Conservation (phyloP, 2,888 invertebrate genomes). For the Tribolium freemani region DNA sequence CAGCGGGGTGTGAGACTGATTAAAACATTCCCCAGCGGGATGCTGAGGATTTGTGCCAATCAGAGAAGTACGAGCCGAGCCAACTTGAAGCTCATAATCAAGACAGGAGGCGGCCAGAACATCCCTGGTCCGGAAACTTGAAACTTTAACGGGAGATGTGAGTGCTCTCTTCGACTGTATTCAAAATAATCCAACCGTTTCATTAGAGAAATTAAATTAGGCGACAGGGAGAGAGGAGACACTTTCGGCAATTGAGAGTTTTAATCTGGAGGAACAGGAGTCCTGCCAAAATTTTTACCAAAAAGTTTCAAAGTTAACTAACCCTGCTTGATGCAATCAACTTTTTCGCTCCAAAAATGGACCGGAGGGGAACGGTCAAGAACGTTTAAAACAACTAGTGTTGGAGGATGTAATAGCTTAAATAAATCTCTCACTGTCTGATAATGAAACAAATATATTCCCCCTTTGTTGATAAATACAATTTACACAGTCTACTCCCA, state of each 20-base stretch:
- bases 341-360: too few species aligned
- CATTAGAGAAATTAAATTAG: slow-evolving; percentile 32
- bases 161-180: slow-evolving; percentile 2
- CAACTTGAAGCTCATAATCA: slow-evolving; percentile 52
- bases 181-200: slow-evolving; percentile 15
- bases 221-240: background rate
- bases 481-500: background rate
- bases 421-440: too few species aligned
- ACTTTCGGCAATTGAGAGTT: background rate
- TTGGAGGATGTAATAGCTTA: too few species aligned
- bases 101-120: slow-evolving; percentile 47
- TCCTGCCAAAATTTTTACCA: background rate
- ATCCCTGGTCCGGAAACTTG: slow-evolving; percentile 22
- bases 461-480: background rate
- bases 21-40: slow-evolving; percentile 62
- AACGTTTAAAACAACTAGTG: too few species aligned
- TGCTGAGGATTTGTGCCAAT: slow-evolving; percentile 61
- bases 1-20: slow-evolving; percentile 57
- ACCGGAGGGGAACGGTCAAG: too few species aligned
- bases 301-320: background rate
- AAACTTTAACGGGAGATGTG: slow-evolving; percentile 4
- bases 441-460: background rate
- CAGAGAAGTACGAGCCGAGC: slow-evolving; percentile 53
- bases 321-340: background rate
- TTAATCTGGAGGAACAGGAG: too few species aligned